Percentiles rank a stretch among this genome's conserved stretches.
These are phyloP conservation scores for Squalus acanthias DNA, from an alignment of 2,797 vertebrate genomes.

Conservation along the genomic window DNA sequence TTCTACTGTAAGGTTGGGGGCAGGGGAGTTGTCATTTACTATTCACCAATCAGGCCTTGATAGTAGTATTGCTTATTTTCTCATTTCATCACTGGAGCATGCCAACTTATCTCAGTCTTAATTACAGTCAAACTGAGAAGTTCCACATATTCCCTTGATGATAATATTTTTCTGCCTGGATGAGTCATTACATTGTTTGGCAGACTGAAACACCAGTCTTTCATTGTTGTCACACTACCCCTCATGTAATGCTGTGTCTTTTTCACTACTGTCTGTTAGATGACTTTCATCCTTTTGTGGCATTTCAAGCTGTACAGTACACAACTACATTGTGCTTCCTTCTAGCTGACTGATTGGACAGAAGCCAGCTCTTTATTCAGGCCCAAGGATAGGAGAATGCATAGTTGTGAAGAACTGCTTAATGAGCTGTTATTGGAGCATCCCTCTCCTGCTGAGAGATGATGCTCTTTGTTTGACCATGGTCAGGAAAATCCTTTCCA, in stretches of 20 bases:
- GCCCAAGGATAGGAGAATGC: conserved; percentile 76
- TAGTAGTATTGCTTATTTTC: conserved; percentile 71
- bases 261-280: conserved; percentile 57
- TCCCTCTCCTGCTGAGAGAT: conserved; percentile 61
- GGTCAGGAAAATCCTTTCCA: conserved; percentile 55
- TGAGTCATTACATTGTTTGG: conserved; percentile 83
- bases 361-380: conserved; percentile 69
- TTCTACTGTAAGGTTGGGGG: conserved; percentile 46
- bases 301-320: conserved; percentile 59
- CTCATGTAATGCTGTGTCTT: conserved; percentile 61
- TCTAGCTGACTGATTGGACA: conserved; percentile 64
- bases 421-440: conserved; percentile 66
- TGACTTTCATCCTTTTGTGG: conserved; percentile 60
- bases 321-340: conserved; percentile 57
- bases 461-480: conserved; percentile 65
- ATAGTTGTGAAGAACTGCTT: conserved; percentile 59
- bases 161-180: conserved; percentile 92
- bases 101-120: conserved; percentile 88
- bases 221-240: conserved; percentile 67
- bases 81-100: conserved; percentile 70
- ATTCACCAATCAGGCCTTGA: conserved; percentile 64
- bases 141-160: conserved; percentile 86
- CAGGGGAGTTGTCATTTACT: conserved; percentile 55
- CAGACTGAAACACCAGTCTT: conserved; percentile 76
- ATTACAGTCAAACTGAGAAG: conserved; percentile 83